phyloP scores from a whole-genome alignment of 2,113 vertebrate species.

The Notarius quadriscutis region DNA sequence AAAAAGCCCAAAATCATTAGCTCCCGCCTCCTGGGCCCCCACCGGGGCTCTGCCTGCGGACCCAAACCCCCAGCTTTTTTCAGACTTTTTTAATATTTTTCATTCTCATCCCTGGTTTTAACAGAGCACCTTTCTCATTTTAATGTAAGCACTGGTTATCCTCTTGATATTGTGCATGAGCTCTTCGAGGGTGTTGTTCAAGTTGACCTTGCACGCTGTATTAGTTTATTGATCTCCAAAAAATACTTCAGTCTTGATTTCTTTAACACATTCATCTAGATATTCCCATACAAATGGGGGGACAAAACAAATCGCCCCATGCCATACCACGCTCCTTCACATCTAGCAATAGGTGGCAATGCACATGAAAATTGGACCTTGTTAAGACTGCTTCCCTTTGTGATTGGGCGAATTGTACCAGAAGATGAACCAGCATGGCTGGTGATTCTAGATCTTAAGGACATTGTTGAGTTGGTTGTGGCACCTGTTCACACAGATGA shows the following conservation, averaged over 20 bases:
- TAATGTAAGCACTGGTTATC: no score
- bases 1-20: no score
- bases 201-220: slow-evolving; percentile 17
- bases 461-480: slow-evolving; percentile 38
- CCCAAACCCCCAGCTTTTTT: no score
- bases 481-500: slow-evolving; percentile 40
- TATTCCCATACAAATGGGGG: slow-evolving; percentile 31
- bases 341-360: slow-evolving; percentile 6
- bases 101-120: no score
- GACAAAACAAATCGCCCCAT: slow-evolving; percentile 15
- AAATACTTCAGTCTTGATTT: slow-evolving; percentile 1
- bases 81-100: no score
- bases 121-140: no score
- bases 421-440: slow-evolving; percentile 43
- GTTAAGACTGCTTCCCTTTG: slow-evolving; percentile 34
- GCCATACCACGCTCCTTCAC: not conserved
- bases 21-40: no score
- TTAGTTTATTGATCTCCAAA: slow-evolving; percentile 27
- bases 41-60: no score
- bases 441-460: slow-evolving; percentile 35
- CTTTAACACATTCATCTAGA: slow-evolving; percentile 9
- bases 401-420: slow-evolving; percentile 9
- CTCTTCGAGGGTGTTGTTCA: not conserved
- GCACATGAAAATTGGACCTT: slow-evolving; percentile 39
- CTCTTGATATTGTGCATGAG: slow-evolving; percentile 1